Evolutionary conservation across 2,888 invertebrate genomes (phyloP), one percentile per base, ranked within the genome.

Genomic region (Netelia inedita): DNA sequence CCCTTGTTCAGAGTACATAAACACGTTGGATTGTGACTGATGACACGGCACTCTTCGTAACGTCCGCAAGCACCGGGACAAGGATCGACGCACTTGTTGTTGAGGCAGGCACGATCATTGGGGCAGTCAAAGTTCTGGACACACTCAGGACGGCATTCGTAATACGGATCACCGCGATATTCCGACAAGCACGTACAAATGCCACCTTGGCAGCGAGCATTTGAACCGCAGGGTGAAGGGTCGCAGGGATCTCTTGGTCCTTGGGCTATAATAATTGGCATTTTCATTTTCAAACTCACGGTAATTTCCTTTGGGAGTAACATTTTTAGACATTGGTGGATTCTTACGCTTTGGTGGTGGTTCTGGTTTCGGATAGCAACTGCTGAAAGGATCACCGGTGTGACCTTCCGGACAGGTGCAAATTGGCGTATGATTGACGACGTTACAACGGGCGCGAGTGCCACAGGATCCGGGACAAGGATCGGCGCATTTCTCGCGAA

Each of bases 91-190:
- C 98, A 98, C 94, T 97, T 97, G 85, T 96, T 96, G 88, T 96
- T 95, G 46, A 96, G 94, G 91, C 98, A 98, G 19, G 98, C 96
- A 91, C 95, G 96, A 91, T 97, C 95, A 73, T 95, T 93, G 0
- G 96, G 94, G 92, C 98, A 98, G 90, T 98, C 98, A 0, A 96
- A 95, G 92, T 97, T 98, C 10, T 97, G 94, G 0, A 97, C 95
- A 93, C 98, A 98, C 94, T 98, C 97, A 5, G 97, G 97, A 87
- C 97, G 95, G 91, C 97, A 97, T 73, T 96, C 96, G 79, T 95
- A 95, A 74, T 94, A 94, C 1, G 95, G 94, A 85, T 94, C 93
- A 28, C 94, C 94, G 6, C 89, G 91, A 81, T 94, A 93, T 83
- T 92, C 93, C 28, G 91, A 86, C 53, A 94, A 89, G 84, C 94